Evolutionary conservation across 2,888 invertebrate genomes (phyloP).

Genomic region (Drosophila silvestris): DNA sequence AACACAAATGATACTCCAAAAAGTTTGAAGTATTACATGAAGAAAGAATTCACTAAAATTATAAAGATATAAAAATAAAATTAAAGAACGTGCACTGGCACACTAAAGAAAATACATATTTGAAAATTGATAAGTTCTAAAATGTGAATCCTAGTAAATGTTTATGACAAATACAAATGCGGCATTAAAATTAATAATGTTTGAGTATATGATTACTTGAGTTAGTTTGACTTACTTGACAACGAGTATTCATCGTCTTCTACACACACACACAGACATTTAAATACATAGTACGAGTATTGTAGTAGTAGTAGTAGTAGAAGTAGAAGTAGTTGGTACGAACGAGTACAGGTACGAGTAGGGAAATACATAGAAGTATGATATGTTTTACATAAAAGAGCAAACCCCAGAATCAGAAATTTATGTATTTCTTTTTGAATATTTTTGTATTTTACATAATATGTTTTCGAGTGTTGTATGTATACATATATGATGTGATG

Average conservation of each 20-base stretch:
- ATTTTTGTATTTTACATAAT: slow-evolving; percentile 17
- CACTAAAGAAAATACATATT: slow-evolving; percentile 43
- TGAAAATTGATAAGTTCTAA: slow-evolving; percentile 43
- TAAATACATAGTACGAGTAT: slow-evolving; percentile 71
- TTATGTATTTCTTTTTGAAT: slow-evolving; percentile 25
- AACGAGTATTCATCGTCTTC: slow-evolving; percentile 88
- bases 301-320: slow-evolving; percentile 63
- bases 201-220: slow-evolving; percentile 55
- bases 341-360: slow-evolving; percentile 51
- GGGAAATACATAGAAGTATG: slow-evolving; percentile 58
- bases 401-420: slow-evolving; percentile 49
- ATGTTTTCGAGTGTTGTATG: slow-evolving; percentile 11
- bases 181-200: slow-evolving; percentile 25
- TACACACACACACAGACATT: slow-evolving; percentile 80
- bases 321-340: slow-evolving; percentile 48
- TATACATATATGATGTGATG: slow-evolving; percentile 16
- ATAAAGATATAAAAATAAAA: slow-evolving; percentile 11
- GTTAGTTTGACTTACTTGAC: slow-evolving; percentile 87
- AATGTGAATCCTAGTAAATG: slow-evolving; percentile 46
- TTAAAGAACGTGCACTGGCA: slow-evolving; percentile 68
- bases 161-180: slow-evolving; percentile 58
- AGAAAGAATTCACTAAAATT: slow-evolving; percentile 15
- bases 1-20: slow-evolving; percentile 40
- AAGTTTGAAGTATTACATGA: slow-evolving; percentile 21
- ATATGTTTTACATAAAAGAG: slow-evolving; percentile 53